Conservation (phyloP, 2,797 vertebrate genomes). For the Intellagama lesueurii region DNA sequence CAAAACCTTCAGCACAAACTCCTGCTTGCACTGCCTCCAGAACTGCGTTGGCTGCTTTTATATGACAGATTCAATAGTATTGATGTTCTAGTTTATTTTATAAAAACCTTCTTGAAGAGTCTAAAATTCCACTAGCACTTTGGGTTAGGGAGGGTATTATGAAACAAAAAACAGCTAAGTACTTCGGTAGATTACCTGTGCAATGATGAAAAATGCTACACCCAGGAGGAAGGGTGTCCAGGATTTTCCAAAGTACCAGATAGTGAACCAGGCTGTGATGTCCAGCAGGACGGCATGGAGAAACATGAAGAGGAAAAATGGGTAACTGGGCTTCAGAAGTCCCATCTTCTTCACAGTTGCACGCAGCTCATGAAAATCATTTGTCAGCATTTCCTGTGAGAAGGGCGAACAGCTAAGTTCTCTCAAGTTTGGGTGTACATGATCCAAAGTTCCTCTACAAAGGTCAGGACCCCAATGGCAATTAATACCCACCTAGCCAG, state of each 20-base stretch:
- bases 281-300: constrained; percentile 55
- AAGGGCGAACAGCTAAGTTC: background rate
- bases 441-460: background rate
- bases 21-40: no score
- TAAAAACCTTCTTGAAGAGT: background rate
- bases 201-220: constrained; percentile 23
- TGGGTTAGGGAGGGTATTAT: background rate
- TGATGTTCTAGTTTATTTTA: background rate
- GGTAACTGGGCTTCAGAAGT: constrained; percentile 41
- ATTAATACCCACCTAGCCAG: background rate
- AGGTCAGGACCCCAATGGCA: background rate
- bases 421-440: background rate
- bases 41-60: background rate
- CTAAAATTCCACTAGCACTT: background rate
- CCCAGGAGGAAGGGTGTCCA: constrained; percentile 38
- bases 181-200: constrained; percentile 33
- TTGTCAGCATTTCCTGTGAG: constrained; percentile 33
- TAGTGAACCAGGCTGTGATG: constrained; percentile 39
- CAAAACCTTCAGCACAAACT: no score
- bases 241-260: constrained; percentile 49
- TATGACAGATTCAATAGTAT: background rate
- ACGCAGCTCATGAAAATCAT: constrained; percentile 53
- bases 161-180: background rate
- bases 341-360: constrained; percentile 42
- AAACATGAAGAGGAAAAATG: constrained; percentile 49